A percentile compares a stretch with the other conserved stretches of the same genome.
Conservation (phyloP, 2,888 invertebrate genomes). For the Hetaerina titia region DNA sequence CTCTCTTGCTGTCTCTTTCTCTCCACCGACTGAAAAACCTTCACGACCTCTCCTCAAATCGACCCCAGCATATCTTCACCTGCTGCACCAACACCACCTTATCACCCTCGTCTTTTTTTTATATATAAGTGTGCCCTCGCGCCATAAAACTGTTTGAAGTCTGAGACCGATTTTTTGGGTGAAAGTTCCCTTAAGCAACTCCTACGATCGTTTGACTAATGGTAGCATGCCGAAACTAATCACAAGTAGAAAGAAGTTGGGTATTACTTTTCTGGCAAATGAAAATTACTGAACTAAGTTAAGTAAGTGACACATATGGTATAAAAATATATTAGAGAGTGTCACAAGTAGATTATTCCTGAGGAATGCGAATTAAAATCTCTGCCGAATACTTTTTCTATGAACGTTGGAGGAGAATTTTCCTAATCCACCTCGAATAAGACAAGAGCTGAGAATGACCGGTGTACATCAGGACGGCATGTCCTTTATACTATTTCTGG, state of each 20-base stretch:
- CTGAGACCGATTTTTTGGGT: not conserved
- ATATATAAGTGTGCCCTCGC: not conserved
- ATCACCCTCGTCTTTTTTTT: not conserved
- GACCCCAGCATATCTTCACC: constrained; percentile 11
- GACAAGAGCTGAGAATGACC: too few relatives aligned
- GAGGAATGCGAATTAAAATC: too few relatives aligned
- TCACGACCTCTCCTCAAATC: not conserved
- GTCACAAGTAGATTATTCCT: too few relatives aligned
- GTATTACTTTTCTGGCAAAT: not conserved
- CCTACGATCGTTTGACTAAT: not conserved
- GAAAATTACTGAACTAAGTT: not conserved
- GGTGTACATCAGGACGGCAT: too few relatives aligned
- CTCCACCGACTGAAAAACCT: not conserved
- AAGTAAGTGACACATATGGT: not conserved
- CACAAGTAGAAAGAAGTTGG: not conserved
- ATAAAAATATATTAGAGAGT: too few relatives aligned
- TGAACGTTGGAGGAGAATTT: too few relatives aligned
- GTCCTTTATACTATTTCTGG: too few relatives aligned
- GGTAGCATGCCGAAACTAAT: not conserved
- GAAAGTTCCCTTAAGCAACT: constrained; percentile 11
- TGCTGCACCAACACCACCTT: not conserved
- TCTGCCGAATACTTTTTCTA: too few relatives aligned
- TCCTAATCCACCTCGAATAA: too few relatives aligned
- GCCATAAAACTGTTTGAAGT: not conserved
- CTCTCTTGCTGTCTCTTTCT: not conserved